Evolutionary conservation across 2,888 invertebrate species (phyloP), one percentile per base, ranked within the genome.

Genomic region (Cynaeus angustus): DNA sequence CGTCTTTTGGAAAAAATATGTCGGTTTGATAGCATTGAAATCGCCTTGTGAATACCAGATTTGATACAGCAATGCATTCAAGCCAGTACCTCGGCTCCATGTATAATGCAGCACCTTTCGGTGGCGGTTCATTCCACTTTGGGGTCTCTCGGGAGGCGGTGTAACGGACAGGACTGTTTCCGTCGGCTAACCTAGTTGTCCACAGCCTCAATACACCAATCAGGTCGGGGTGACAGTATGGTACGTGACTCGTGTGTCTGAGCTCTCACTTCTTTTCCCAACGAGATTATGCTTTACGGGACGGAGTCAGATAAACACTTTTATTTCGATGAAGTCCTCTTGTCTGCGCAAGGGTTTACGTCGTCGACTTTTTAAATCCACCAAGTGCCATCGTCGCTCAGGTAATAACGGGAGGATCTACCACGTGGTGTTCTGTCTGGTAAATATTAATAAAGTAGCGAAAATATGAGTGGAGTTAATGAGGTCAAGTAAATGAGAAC

Each of bases 151-250:
- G 74, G 73, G 72, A 71, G 68, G 61, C 61, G 69, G 68, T 64
- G 73, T 68, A 71, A 65, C 72, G 68, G 67, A 43, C 68, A 69
- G 68, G 73, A 74, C 73, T 72, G 76, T 74, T 77, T 77, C 76
- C 75, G 76, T 72, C 72, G 75, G 69, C 74, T 79, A 79, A 78
- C 77, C 76, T 77, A 73, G 77, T 79, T 78, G 78, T 77, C 75
- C 73, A 69, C 73, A 72, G 71, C 74, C 76, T 78, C 78, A 79
- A 79, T 79, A 76, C 78, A 74, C 76, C 79, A 79, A 78, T 79
- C 79, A 79, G 76, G 73, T 75, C 71, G 74, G 56, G 75, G 77
- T 72, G 56, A 68, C 68, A 58, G 50, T 55, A 69, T 48, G 46
- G 66, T 68, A 78, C 77, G 78, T 78, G 77, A 77, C 74, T 73